Evolutionary conservation across 2,888 invertebrate species (phyloP), one percentile per base, ranked within the genome.

Genomic region (Magallana nippona): DNA sequence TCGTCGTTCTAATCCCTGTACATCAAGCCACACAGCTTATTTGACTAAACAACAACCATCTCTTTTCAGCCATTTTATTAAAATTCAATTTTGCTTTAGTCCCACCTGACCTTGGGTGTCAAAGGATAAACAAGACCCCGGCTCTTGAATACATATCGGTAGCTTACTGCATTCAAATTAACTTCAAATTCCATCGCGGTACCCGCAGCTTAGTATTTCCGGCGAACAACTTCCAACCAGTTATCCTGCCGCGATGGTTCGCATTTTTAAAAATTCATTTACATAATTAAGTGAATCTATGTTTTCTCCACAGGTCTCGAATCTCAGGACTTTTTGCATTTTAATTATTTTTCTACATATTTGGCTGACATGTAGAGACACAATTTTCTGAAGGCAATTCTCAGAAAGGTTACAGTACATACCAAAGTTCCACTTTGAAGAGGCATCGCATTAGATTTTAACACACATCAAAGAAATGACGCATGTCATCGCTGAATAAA

Each of bases 31-130:
- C 71, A 71, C 71, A 22, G 71, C 71, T 71, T 71, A 71, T 71
- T 71, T 71, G 27, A 19, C 71, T 22, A 27, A 71, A 71, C 71
- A 71, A 22, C 27, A 32, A n/a, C 71, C 71, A 27, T 71, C 71
- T 27, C 71, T 71, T 71, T 71, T 71, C 27, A 71, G 71, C 32
- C 71, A 71, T 71, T 71, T 71, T 71, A 71, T 71, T 71, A 71
- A 71, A 71, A 71, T 71, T 71, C 71, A 71, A 71, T 71, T 71
- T 71, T 32, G 71, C 71, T 71, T 71, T 71, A 19, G 71, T 71
- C 71, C 44, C 32, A 71, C 71, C 22, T 27, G 71, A 71, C 71
- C 71, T 71, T 71, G 71, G 71, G 19, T 71, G 71, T 71, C 22
- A 71, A 71, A 71, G 27, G 71, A 71, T 71, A 71, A 71, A 71